Conservation (phyloP, 2,888 invertebrate species). For the Malacosoma neustria region DNA sequence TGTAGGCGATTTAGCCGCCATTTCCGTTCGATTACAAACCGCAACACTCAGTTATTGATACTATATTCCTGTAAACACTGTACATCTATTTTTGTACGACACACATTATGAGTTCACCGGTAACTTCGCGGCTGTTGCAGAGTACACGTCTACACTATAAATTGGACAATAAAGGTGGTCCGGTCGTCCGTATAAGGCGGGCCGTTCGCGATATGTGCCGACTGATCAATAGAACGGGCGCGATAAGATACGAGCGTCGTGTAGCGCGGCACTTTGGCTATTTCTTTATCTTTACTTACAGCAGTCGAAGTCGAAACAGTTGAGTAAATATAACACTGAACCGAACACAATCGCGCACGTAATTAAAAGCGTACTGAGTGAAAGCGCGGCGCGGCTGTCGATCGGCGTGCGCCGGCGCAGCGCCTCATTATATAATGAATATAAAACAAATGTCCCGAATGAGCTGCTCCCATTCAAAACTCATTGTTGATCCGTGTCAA, state of each 20-base stretch:
- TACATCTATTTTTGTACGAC: slow-evolving; percentile 65
- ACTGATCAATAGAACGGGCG: slow-evolving; percentile 65
- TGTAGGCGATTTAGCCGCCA: slow-evolving; percentile 67
- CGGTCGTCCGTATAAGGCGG: slow-evolving; percentile 63
- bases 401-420: slow-evolving; percentile 28
- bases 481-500: slow-evolving; percentile 29
- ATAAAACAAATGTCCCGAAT: slow-evolving; percentile 64
- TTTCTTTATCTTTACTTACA: slow-evolving; percentile 62
- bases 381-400: slow-evolving; percentile 52
- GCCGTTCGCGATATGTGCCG: slow-evolving; percentile 65
- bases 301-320: slow-evolving; percentile 52
- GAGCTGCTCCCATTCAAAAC: slow-evolving; percentile 35
- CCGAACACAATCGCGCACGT: slow-evolving; percentile 59
- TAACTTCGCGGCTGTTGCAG: slow-evolving; percentile 59
- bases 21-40: slow-evolving; percentile 71
- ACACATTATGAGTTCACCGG: slow-evolving; percentile 71
- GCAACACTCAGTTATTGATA: slow-evolving; percentile 69
- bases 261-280: slow-evolving; percentile 50
- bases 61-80: slow-evolving; percentile 69
- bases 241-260: slow-evolving; percentile 65
- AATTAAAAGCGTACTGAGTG: slow-evolving; percentile 64
- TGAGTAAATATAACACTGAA: slow-evolving; percentile 61
- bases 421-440: slow-evolving; percentile 68
- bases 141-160: slow-evolving; percentile 55
- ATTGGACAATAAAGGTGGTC: slow-evolving; percentile 67